Percentiles rank a stretch among this genome's conserved stretches.
Conservation (phyloP, 2,888 invertebrate genomes). For the Cacoxenus indagator region DNA sequence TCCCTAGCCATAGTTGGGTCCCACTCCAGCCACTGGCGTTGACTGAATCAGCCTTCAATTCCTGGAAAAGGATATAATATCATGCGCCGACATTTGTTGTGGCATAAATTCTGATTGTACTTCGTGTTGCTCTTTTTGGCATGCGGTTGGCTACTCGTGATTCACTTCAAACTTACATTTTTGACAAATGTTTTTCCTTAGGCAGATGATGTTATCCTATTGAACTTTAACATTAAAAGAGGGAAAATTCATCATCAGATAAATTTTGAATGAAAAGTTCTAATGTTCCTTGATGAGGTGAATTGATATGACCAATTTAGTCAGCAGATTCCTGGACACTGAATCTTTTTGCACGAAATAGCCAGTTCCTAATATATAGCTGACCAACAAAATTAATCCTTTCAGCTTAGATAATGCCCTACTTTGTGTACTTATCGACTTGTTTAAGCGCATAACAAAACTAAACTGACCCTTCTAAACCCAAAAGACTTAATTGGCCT, state of each 20-base stretch:
- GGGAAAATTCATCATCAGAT: background rate
- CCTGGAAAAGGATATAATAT: constrained; percentile 63
- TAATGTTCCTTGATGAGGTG: too few relatives aligned
- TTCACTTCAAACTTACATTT: constrained; percentile 39
- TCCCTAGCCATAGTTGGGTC: background rate
- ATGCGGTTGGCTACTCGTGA: constrained; percentile 40
- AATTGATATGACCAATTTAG: too few relatives aligned
- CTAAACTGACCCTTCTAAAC: constrained; percentile 8
- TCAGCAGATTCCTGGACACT: too few relatives aligned
- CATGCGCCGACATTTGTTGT: constrained; percentile 58
- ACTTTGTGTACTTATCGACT: too few relatives aligned
- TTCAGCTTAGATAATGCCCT: too few relatives aligned
- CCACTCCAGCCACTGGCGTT: background rate
- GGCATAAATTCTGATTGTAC: constrained; percentile 37
- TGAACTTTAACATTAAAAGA: constrained; percentile 1
- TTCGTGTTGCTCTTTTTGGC: constrained; percentile 14
- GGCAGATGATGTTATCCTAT: background rate
- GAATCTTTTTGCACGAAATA: too few relatives aligned
- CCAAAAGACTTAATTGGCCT: background rate
- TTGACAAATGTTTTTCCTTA: background rate
- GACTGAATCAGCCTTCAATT: constrained; percentile 56
- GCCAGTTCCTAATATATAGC: too few relatives aligned
- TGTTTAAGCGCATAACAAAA: background rate
- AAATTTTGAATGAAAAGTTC: background rate
- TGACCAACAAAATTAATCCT: too few relatives aligned